Evolutionary conservation across 2,888 invertebrate genomes (phyloP).

Genomic region (Aethes cnicana): DNA sequence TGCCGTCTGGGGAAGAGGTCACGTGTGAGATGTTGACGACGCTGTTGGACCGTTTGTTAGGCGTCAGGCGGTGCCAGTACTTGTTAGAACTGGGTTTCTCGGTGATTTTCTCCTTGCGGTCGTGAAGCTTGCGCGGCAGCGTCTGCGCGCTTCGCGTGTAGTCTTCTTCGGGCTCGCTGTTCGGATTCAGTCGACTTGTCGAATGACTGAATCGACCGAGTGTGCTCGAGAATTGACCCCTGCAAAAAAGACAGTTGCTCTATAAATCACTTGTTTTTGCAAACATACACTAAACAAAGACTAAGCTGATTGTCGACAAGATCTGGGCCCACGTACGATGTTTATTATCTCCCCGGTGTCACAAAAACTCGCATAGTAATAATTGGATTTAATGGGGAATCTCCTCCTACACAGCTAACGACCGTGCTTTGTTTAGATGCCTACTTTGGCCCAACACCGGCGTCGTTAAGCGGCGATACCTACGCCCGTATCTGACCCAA

Average conservation of each 20-base stretch:
- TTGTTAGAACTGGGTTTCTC: conserved; percentile 72
- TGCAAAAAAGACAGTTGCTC: conserved; percentile 66
- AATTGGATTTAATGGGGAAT: conserved; percentile 73
- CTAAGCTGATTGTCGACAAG: conserved; percentile 53
- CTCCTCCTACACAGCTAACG: conserved; percentile 66
- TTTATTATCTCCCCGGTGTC: conserved; percentile 59
- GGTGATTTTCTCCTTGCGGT: conserved; percentile 70
- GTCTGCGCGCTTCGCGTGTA: conserved; percentile 87
- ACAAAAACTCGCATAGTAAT: conserved; percentile 69
- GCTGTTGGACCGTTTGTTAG: conserved; percentile 81
- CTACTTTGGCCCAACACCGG: conserved; percentile 30
- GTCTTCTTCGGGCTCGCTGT: conserved; percentile 76
- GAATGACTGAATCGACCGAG: conserved; percentile 93
- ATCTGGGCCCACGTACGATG: conserved; percentile 62
- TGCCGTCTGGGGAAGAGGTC: conserved; percentile 59
- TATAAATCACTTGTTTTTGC: conserved; percentile 44
- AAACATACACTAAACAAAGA: conserved; percentile 38
- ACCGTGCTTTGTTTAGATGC: conserved; percentile 66
- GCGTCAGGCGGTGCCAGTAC: conserved; percentile 77
- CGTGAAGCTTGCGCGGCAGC: conserved; percentile 86
- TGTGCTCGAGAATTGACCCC: conserved; percentile 87
- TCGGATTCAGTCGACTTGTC: conserved; percentile 86
- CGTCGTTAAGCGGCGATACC: conserved; percentile 33
- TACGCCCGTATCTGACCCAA: conserved; percentile 36
- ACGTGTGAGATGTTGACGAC: conserved; percentile 85